phyloP scores from a whole-genome alignment of 23 tunicate species.

The Halocynthia roretzi region DNA sequence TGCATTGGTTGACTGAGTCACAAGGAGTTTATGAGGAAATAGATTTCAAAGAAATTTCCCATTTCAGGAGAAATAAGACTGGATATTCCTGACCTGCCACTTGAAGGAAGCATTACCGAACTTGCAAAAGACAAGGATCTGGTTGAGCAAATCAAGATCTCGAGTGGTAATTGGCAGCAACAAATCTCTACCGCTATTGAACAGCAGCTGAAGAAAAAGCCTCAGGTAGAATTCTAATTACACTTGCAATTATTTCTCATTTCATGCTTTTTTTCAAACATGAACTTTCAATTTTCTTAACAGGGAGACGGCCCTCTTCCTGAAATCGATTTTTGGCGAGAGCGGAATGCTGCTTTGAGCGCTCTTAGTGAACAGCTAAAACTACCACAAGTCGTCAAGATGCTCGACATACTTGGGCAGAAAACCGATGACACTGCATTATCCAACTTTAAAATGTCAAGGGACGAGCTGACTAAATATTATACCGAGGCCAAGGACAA shows the following conservation, averaged over 20 bases:
- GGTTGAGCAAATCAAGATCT: slow-evolving; percentile 60
- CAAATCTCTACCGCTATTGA: slow-evolving; percentile 89
- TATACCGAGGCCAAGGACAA: slow-evolving; percentile 94
- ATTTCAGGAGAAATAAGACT: slow-evolving; percentile 75
- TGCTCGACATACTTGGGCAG: slow-evolving; percentile 76
- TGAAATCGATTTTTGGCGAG: slow-evolving; percentile 97
- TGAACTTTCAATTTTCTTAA: not conserved
- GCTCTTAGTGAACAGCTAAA: slow-evolving; percentile 91
- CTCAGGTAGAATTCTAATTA: slow-evolving; percentile 30
- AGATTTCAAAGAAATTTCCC: not conserved
- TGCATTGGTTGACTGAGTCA: too few relatives aligned
- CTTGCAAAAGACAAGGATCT: slow-evolving; percentile 43
- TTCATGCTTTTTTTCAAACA: not conserved
- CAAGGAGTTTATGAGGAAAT: too few relatives aligned
- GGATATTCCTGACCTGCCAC: slow-evolving; percentile 59
- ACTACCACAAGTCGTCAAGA: slow-evolving; percentile 66
- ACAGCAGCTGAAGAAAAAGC: slow-evolving; percentile 81
- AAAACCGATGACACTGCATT: slow-evolving; percentile 71
- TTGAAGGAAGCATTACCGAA: slow-evolving; percentile 57
- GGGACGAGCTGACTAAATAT: slow-evolving; percentile 81
- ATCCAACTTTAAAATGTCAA: slow-evolving; percentile 81
- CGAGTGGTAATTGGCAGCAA: slow-evolving; percentile 95
- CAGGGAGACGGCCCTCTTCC: slow-evolving; percentile 96
- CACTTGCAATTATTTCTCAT: not conserved
- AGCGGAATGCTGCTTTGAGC: slow-evolving; percentile 83